Evolutionary conservation across 2,888 invertebrate species (phyloP).

Genomic region (Cyaniris semiargus): DNA sequence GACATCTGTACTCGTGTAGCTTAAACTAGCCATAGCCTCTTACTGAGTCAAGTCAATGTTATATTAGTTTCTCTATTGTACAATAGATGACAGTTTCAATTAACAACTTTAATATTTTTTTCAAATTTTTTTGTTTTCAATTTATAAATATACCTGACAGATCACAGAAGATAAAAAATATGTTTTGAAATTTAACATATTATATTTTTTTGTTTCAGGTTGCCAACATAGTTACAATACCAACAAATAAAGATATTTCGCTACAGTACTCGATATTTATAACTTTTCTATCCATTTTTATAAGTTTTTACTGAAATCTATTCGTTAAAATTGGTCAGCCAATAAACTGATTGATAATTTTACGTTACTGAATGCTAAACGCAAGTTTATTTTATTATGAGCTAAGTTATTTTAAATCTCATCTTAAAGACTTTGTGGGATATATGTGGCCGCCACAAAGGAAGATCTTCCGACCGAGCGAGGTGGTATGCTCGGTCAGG

Average conservation of each 20-base stretch:
- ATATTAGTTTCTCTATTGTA: not conserved
- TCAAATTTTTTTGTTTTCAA: not conserved
- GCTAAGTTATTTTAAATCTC: too few relatives aligned
- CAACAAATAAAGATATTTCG: conserved; percentile 42
- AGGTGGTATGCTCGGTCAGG: too few relatives aligned
- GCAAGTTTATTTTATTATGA: too few relatives aligned
- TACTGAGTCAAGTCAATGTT: not conserved
- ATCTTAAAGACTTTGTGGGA: too few relatives aligned
- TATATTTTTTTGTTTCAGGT: conserved; percentile 35
- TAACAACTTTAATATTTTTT: not conserved
- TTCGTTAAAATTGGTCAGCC: not conserved
- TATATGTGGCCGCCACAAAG: too few relatives aligned
- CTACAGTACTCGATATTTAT: conserved; percentile 12
- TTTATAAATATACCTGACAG: not conserved
- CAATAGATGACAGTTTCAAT: conserved; percentile 11
- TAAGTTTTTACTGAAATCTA: not conserved
- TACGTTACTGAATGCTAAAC: too few relatives aligned
- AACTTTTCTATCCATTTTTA: conserved; percentile 20
- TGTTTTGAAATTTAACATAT: not conserved
- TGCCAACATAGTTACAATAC: conserved; percentile 53
- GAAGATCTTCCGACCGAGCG: too few relatives aligned
- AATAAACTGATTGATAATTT: not conserved
- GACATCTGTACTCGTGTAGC: not conserved
- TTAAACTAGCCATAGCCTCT: not conserved
- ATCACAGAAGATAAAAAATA: not conserved